Percentiles rank a stretch among this genome's conserved stretches.
These are phyloP conservation scores for Coregonus ussuriensis DNA, from an alignment of 2,797 vertebrate genomes.

Conservation along the genomic window DNA sequence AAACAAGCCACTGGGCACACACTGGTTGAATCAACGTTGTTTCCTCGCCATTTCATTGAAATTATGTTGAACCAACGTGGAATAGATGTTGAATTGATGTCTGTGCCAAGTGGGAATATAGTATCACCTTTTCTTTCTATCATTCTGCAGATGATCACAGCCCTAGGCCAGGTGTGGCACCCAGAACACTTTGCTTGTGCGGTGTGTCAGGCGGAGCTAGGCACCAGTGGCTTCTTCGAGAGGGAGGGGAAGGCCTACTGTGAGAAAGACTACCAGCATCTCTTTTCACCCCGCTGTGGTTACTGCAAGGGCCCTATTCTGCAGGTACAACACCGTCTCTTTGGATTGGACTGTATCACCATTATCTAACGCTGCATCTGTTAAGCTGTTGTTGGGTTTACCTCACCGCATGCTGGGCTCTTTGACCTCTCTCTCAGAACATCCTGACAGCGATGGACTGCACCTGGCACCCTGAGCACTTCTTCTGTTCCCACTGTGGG, in stretches of 20 bases:
- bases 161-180: constrained; percentile 87
- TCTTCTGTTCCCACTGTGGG: constrained; percentile 90
- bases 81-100: too few species aligned
- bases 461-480: constrained; percentile 93
- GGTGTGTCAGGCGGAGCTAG: constrained; percentile 78
- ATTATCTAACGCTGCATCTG: background rate
- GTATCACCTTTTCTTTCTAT: background rate
- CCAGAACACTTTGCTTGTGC: constrained; percentile 88
- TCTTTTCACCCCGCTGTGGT: constrained; percentile 75
- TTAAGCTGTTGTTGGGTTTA: background rate
- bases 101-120: background rate
- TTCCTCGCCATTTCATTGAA: too few species aligned
- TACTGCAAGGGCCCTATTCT: constrained; percentile 78
- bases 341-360: background rate
- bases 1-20: too few species aligned
- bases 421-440: constrained; percentile 71
- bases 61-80: too few species aligned
- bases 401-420: background rate
- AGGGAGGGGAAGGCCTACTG: constrained; percentile 82
- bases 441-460: constrained; percentile 88
- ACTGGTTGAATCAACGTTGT: too few species aligned
- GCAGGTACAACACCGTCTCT: constrained; percentile 54
- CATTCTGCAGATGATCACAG: constrained; percentile 81
- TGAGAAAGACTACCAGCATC: constrained; percentile 81
- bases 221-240: constrained; percentile 82